Evolutionary conservation across 2,797 vertebrate species (phyloP).

Genomic region (Sebastes hopkinsi): DNA sequence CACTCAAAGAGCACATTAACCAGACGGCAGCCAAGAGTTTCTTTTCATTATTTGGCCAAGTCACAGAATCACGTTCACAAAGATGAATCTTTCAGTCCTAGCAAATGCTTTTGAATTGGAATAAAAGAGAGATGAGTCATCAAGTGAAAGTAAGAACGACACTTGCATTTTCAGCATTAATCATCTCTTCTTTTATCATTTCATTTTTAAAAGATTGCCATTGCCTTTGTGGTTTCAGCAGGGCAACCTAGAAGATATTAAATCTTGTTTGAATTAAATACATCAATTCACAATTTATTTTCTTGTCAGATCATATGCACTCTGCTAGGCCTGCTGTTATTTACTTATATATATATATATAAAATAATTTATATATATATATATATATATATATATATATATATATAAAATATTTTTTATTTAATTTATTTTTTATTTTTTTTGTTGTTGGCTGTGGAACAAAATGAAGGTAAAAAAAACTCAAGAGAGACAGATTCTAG

Average conservation of each 20-base stretch:
- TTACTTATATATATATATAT: not conserved
- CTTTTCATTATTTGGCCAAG: not conserved
- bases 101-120: not conserved
- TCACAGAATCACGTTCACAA: not conserved
- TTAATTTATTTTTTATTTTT: too few species aligned
- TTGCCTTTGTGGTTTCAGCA: not conserved
- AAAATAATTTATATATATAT: too few species aligned
- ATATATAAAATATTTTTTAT: too few species aligned
- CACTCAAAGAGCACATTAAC: not conserved
- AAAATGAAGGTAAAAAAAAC: not conserved
- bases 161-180: not conserved
- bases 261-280: not conserved
- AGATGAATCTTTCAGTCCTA: not conserved
- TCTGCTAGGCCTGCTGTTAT: not conserved
- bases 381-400: too few species aligned
- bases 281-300: not conserved
- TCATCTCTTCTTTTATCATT: not conserved
- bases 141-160: not conserved
- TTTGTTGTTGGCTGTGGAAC: not conserved
- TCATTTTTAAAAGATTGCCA: not conserved
- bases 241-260: not conserved
- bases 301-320: not conserved
- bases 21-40: not conserved
- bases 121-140: not conserved
- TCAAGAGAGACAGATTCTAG: not conserved